Base-by-base conservation (phyloP, 2,888 invertebrate genomes). In the Temnothorax ravouxi region DNA sequence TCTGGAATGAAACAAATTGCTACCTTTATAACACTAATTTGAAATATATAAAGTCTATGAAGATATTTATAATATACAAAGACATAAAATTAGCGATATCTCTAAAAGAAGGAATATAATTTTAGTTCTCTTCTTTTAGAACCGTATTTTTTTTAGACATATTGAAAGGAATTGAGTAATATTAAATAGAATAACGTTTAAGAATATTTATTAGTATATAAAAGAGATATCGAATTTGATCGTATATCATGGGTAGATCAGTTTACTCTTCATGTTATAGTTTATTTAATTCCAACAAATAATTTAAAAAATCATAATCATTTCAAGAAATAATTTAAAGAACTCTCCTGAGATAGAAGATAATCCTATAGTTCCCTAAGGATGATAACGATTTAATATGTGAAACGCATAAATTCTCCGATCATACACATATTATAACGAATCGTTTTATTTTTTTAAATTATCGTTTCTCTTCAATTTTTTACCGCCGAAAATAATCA, bases 121-220 rank as follows among this genome's bases (percentile, higher is more conserved):
- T 54, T 71, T 18, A n/a, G 6, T n/a, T 29, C 1, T 44, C 18
- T 18, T 18, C 15, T 2, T 18, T n/a, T 29, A n/a, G 13, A 61
- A 61, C 4, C 6, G 0, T 47, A 29, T 29, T 3, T 47, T 44
- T 29, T 61, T 74, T 6, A n/a, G 0, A 29, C 11, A n/a, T 74
- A 74, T 61, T n/a, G 15, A 61, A n/a, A 44, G 11, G 18, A 18
- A 50, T 50, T 13, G n/a, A 67, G 0, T 25, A 25, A 67, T 34
- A 69, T 47, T 47, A 25, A 29, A 74, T n/a, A 44, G 1, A 13
- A 72, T 25, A 44, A 25, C 4, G 8, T 44, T 61, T 61, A 21
- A 62, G 21, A 61, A 61, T 62, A 75, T 50, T 47, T 74, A 34
- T 47, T 15, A 29, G 15, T 61, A 11, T 15, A 61, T 25, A 61